Evolutionary conservation across 2,797 vertebrate species (phyloP).

Genomic region (Acridotheres tristis): DNA sequence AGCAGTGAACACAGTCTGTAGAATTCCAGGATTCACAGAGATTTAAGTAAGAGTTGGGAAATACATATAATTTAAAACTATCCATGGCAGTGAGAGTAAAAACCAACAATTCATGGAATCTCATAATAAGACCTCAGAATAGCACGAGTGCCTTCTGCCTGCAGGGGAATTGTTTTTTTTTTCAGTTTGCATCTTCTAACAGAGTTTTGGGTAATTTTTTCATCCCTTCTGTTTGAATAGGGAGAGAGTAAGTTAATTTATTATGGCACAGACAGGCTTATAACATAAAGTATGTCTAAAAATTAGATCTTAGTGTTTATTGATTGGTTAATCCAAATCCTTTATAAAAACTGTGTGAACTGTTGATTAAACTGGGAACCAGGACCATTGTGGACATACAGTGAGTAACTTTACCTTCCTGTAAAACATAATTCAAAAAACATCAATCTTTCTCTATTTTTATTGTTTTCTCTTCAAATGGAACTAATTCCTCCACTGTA

Average conservation of each 20-base stretch:
- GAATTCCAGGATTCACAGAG: neutral
- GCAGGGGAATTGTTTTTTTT: neutral
- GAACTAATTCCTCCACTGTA: neutral
- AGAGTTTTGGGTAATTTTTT: neutral
- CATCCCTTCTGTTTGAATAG: neutral
- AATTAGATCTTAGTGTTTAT: neutral
- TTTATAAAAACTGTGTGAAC: neutral
- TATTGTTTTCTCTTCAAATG: neutral
- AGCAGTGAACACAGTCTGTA: neutral
- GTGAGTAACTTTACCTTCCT: neutral
- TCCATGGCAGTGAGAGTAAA: neutral
- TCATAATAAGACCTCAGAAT: conserved; percentile 23
- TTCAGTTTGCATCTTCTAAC: conserved; percentile 21
- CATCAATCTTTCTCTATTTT: neutral
- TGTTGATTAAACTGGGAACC: conserved; percentile 11
- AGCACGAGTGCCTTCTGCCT: conserved; percentile 22
- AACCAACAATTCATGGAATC: neutral
- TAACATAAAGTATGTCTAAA: conserved; percentile 4
- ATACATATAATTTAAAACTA: neutral
- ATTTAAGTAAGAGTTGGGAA: neutral
- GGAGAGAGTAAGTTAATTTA: neutral
- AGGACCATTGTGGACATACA: neutral
- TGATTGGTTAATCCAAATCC: neutral
- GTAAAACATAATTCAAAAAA: neutral
- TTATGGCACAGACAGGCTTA: neutral